Conservation (phyloP, 2,797 vertebrate genomes). For the Brachyalestes nurse region DNA sequence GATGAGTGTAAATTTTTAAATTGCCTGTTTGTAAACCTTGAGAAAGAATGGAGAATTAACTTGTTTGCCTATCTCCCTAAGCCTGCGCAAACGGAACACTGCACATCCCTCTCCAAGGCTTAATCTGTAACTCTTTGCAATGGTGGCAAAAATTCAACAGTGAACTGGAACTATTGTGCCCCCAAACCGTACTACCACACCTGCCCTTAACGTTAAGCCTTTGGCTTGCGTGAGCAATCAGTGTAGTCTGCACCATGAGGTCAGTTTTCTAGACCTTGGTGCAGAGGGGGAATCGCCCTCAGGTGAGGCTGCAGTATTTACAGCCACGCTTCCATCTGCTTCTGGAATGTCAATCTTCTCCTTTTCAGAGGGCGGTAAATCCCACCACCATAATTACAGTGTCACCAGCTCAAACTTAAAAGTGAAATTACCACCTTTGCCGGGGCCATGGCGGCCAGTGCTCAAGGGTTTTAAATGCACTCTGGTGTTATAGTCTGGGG, state of each 20-base stretch:
- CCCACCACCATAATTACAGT: slow-evolving; percentile 77
- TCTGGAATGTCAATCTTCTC: slow-evolving; percentile 78
- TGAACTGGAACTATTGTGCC: slow-evolving; percentile 64
- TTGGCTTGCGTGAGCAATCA: slow-evolving; percentile 54
- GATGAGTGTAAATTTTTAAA: no score
- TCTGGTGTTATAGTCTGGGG: slow-evolving; percentile 3
- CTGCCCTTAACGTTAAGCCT: slow-evolving; percentile 63
- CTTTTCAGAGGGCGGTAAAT: slow-evolving; percentile 72
- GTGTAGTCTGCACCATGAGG: slow-evolving; percentile 35
- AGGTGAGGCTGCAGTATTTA: slow-evolving; percentile 74
- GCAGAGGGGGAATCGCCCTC: slow-evolving; percentile 43
- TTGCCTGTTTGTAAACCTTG: neutral
- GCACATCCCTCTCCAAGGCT: slow-evolving; percentile 70
- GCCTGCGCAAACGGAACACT: slow-evolving; percentile 55
- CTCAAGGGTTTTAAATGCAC: slow-evolving; percentile 22
- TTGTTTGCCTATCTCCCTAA: slow-evolving; percentile 62
- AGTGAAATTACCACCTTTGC: slow-evolving; percentile 75
- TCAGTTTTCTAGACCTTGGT: slow-evolving; percentile 48
- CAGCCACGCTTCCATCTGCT: slow-evolving; percentile 76
- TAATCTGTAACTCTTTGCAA: slow-evolving; percentile 73
- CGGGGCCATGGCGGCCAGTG: neutral
- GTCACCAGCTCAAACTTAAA: slow-evolving; percentile 69
- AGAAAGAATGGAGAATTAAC: slow-evolving; percentile 53
- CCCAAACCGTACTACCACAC: slow-evolving; percentile 59
- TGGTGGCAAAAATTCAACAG: slow-evolving; percentile 68